Conservation (phyloP, 1,140 invertebrate species). For the Drosophila pseudoananassae region DNA sequence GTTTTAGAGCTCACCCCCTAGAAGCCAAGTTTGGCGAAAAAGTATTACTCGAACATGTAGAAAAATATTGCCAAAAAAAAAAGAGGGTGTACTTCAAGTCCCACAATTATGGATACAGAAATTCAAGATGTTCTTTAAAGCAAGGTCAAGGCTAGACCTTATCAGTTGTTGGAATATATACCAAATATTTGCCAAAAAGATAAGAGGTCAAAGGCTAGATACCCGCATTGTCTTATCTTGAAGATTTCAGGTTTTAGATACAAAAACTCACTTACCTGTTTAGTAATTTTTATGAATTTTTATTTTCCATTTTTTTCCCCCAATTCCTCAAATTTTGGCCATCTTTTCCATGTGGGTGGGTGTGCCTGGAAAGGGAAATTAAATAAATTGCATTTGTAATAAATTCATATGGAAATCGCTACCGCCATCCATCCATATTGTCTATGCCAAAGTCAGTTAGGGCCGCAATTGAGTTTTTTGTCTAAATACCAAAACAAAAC, state of each 20-base stretch:
- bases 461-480: slow-evolving; percentile 34
- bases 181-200: background rate
- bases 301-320: no score
- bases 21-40: slow-evolving; percentile 61
- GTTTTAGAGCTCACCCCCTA: slow-evolving; percentile 53
- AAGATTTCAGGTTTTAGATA: background rate
- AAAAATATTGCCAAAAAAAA: no score
- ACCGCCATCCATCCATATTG: slow-evolving; percentile 26
- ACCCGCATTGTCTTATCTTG: background rate
- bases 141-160: background rate
- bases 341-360: background rate
- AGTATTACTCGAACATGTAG: slow-evolving; percentile 64
- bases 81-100: no score
- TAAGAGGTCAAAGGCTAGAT: background rate
- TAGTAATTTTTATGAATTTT: no score
- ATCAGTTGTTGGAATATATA: background rate
- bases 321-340: background rate
- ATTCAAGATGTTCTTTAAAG: no score
- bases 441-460: slow-evolving; percentile 51
- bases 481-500: slow-evolving; percentile 35
- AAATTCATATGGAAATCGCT: slow-evolving; percentile 14
- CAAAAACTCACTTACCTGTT: background rate
- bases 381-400: slow-evolving; percentile 45
- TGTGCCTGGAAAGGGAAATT: slow-evolving; percentile 17
- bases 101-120: slow-evolving; percentile 20